Percentiles rank a stretch among this genome's conserved stretches.
These are phyloP conservation scores for Plutella xylostella DNA, from an alignment of 2,888 invertebrate genomes.

Conservation along the genomic window DNA sequence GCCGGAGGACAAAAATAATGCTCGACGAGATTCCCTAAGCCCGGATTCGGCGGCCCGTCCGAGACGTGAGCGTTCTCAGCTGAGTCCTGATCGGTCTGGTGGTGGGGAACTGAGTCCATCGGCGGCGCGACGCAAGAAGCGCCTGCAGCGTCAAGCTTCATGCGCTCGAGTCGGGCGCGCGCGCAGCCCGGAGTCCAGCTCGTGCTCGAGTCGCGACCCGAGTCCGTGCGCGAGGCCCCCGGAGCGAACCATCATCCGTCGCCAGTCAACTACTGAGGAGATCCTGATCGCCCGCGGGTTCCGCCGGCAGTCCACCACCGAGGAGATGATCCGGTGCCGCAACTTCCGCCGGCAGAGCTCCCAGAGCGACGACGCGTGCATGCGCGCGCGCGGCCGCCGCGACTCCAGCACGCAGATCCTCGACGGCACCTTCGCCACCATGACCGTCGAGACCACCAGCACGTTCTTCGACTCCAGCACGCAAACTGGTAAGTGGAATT, in stretches of 20 bases:
- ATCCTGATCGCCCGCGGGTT: conserved; percentile 92
- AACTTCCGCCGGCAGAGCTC: conserved; percentile 92
- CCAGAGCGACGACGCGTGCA: conserved; percentile 85
- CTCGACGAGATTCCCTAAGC: conserved; percentile 87
- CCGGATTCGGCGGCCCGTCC: conserved; percentile 87
- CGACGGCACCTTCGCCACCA: conserved; percentile 90
- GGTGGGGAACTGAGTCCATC: conserved; percentile 85
- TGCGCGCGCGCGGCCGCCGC: conserved; percentile 77
- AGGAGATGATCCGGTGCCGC: conserved; percentile 92
- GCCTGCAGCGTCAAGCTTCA: conserved; percentile 83
- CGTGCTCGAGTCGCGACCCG: conserved; percentile 85
- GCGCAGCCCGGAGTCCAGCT: conserved; percentile 78
- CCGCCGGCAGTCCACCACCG: conserved; percentile 89
- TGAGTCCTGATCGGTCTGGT: conserved; percentile 85
- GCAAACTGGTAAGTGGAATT: conserved; percentile 82
- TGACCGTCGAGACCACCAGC: conserved; percentile 94
- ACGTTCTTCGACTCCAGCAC: conserved; percentile 94
- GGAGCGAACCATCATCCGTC: conserved; percentile 80
- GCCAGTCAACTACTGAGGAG: conserved; percentile 93
- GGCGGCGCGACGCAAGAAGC: conserved; percentile 75
- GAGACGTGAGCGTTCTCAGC: conserved; percentile 81
- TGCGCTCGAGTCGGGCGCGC: conserved; percentile 72
- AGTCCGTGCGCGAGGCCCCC: conserved; percentile 78
- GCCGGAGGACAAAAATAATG: conserved; percentile 83
- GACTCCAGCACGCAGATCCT: conserved; percentile 92